Evolutionary conservation across 2,888 invertebrate species (phyloP), one percentile per base, ranked within the genome.

Genomic region (Xanthorhoe designata): DNA sequence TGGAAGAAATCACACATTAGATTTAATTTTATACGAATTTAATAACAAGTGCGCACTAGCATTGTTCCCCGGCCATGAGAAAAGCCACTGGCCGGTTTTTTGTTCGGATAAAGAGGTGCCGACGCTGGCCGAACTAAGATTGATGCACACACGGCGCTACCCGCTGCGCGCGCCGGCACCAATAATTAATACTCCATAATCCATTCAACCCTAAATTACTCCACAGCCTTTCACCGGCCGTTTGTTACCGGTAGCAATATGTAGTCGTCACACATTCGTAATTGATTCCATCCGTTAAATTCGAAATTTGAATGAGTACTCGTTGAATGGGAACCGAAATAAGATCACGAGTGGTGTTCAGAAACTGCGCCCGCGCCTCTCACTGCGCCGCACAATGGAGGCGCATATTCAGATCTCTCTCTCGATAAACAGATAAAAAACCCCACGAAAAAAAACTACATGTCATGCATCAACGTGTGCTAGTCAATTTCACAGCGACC

Each of bases 21-120:
- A 88, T 89, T 92, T 90, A 91, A 92, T 92, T 92, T 92, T 91
- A 93, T 92, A 91, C 91, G 92, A 92, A 92, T 93, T 93, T 93
- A 93, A 93, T 93, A 92, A 91, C 90, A 85, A 92, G 89, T 86
- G 90, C 86, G 79, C 86, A 78, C 71, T 70, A 79, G 68, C 89
- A 91, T 92, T 92, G 92, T 91, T 80, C 82, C 77, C 80, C 79
- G 86, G 78, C 83, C 90, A 90, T 92, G 92, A 90, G 93, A 93
- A 93, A 85, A 85, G 82, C 73, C 75, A 77, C 66, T 80, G 85
- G 82, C 78, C 86, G 86, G 86, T 86, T 90, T 91, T 86, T 90
- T 89, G 84, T 77, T 71, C 74, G 85, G 90, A 88, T 92, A 92
- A 92, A 92, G 91, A 92, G 90, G 89, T 88, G 93, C 93, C 91